Evolutionary conservation across 1,140 invertebrate genomes (phyloP).

Genomic region (Physella acuta): DNA sequence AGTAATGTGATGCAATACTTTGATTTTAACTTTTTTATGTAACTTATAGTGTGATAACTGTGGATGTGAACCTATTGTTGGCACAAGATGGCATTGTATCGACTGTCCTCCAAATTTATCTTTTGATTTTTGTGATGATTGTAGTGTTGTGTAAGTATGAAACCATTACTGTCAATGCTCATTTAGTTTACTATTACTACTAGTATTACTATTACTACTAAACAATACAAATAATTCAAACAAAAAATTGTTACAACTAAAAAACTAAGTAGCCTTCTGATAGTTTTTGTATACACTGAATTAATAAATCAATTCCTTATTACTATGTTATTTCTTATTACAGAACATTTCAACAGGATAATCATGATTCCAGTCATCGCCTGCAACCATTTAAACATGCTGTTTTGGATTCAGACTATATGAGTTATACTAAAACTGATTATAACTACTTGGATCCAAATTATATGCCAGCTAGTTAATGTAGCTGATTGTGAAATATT

Average conservation of each 20-base stretch:
- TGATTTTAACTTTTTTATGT: too few species aligned
- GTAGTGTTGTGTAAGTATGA: constrained; percentile 49
- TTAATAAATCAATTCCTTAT: too few species aligned
- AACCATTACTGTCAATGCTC: too few species aligned
- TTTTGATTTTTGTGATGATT: constrained; percentile 64
- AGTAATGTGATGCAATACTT: too few species aligned
- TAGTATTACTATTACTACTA: not conserved
- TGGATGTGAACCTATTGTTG: constrained; percentile 68
- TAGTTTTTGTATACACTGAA: too few species aligned
- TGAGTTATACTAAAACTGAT: constrained; percentile 44
- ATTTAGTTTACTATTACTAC: not conserved
- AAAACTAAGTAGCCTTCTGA: too few species aligned
- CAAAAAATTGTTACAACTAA: too few species aligned
- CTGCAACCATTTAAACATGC: constrained; percentile 43
- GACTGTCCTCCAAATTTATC: constrained; percentile 61
- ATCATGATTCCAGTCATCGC: constrained; percentile 54
- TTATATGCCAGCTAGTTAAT: constrained; percentile 59
- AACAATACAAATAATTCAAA: too few species aligned
- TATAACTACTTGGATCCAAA: constrained; percentile 62
- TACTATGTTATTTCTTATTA: constrained; percentile 15
- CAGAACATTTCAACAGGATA: constrained; percentile 48
- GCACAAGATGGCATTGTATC: constrained; percentile 73
- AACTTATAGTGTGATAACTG: constrained; percentile 70
- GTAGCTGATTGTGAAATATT: too few species aligned
- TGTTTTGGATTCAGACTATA: constrained; percentile 55